Percentiles rank a stretch among this genome's conserved stretches.
Conservation (phyloP, 2,113 vertebrate species). For the Catharus bicknelli region DNA sequence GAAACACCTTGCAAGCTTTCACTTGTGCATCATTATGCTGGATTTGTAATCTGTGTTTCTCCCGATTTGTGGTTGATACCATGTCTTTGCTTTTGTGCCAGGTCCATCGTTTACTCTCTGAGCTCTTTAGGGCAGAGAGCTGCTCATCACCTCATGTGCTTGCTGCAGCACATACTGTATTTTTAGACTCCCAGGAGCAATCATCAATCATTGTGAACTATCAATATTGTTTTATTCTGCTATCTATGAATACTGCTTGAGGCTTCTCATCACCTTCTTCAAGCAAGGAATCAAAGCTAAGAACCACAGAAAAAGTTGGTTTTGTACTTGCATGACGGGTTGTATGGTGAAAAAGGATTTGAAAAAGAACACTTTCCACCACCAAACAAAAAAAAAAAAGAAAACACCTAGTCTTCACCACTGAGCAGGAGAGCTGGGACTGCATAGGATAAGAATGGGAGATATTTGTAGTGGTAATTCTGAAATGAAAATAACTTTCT, state of each 20-base stretch:
- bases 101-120: not conserved
- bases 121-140: slow-evolving; percentile 2
- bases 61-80: not conserved
- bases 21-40: slow-evolving; percentile 45
- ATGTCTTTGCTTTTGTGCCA: slow-evolving; percentile 24
- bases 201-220: slow-evolving; percentile 13
- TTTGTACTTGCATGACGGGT: not conserved
- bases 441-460: not conserved
- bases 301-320: not conserved
- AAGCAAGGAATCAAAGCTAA: not conserved
- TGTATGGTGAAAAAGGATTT: not conserved
- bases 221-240: not conserved
- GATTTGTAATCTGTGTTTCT: slow-evolving; percentile 39
- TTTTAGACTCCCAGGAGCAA: not conserved
- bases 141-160: not conserved
- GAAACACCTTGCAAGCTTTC: slow-evolving; percentile 60
- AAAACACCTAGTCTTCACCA: not conserved
- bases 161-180: not conserved
- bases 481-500: slow-evolving; percentile 1
- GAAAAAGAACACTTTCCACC: not conserved
- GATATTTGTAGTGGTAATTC: not conserved
- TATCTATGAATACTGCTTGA: not conserved
- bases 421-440: not conserved
- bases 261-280: not conserved
- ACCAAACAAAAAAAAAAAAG: not conserved